Percentiles rank a stretch among this genome's conserved stretches.
Conservation (phyloP, 2,113 vertebrate species). For the Psittacula cyanocephala region DNA sequence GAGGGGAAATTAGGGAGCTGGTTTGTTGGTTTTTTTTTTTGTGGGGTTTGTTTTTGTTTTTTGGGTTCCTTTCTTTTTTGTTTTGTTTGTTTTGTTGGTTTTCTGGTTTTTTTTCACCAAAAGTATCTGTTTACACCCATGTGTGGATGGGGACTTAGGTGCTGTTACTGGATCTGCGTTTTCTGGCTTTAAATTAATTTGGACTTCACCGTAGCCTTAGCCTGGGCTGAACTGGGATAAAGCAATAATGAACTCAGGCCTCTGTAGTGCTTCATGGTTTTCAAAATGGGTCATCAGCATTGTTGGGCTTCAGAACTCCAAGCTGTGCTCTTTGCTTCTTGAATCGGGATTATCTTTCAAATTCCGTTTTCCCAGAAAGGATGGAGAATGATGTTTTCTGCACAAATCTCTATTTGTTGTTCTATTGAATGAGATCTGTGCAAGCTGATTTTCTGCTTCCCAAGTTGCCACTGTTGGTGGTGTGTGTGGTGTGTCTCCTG, state of each 20-base stretch:
- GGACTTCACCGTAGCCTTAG: constrained; percentile 39
- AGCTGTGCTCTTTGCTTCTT: constrained; percentile 19
- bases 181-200: constrained; percentile 58
- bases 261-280: constrained; percentile 3
- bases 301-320: neutral
- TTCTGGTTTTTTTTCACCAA: neutral
- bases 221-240: constrained; percentile 59
- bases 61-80: neutral
- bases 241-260: constrained; percentile 68
- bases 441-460: constrained; percentile 33
- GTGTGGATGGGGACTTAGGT: constrained; percentile 45
- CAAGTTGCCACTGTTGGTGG: neutral
- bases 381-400: neutral
- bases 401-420: neutral
- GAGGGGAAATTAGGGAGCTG: neutral
- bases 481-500: neutral
- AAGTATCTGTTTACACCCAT: constrained; percentile 55
- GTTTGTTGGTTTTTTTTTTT: neutral
- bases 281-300: neutral
- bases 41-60: neutral
- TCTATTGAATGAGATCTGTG: constrained; percentile 12
- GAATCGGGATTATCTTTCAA: neutral
- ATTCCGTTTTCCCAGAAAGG: constrained; percentile 24
- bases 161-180: constrained; percentile 52
- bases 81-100: neutral